Conservation (phyloP, 53 echinoderm and acorn worm species). For the Pentamera pediparva region DNA sequence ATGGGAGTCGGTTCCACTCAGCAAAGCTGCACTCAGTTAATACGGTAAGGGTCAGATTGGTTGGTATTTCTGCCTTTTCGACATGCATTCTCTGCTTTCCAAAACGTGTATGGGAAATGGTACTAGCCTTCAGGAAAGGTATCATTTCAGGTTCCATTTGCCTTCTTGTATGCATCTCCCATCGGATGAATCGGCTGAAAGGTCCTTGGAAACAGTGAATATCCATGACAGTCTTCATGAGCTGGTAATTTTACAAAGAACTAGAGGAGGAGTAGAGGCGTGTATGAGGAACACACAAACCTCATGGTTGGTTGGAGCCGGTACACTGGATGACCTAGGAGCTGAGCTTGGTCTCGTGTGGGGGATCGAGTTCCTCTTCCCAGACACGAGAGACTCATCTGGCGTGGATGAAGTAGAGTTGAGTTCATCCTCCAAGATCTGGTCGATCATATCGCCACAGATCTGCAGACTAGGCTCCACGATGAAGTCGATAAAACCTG, state of each 20-base stretch:
- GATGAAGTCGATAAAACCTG: conserved; percentile 94
- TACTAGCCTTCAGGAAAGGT: too few relatives aligned
- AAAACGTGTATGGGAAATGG: too few relatives aligned
- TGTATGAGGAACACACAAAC: neutral
- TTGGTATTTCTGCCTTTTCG: too few relatives aligned
- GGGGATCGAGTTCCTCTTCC: conserved; percentile 82
- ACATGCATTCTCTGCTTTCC: too few relatives aligned
- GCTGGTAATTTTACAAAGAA: neutral
- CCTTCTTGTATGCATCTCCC: too few relatives aligned
- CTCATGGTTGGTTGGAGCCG: conserved; percentile 53
- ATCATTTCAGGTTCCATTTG: too few relatives aligned
- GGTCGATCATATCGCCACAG: conserved; percentile 90
- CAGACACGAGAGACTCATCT: conserved; percentile 54
- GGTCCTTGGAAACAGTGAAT: too few relatives aligned
- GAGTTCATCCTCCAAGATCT: conserved; percentile 63
- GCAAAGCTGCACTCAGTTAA: too few relatives aligned
- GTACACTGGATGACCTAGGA: conserved; percentile 77
- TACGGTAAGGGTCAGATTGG: too few relatives aligned
- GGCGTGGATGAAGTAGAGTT: conserved; percentile 53
- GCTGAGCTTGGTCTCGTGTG: conserved; percentile 75
- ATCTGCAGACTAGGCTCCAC: conserved; percentile 89
- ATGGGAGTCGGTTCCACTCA: too few relatives aligned
- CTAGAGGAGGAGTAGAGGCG: neutral
- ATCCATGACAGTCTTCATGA: too few relatives aligned
- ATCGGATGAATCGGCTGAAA: too few relatives aligned